Conservation (phyloP, 1,140 invertebrate species). For the Pseudoatta argentina region DNA sequence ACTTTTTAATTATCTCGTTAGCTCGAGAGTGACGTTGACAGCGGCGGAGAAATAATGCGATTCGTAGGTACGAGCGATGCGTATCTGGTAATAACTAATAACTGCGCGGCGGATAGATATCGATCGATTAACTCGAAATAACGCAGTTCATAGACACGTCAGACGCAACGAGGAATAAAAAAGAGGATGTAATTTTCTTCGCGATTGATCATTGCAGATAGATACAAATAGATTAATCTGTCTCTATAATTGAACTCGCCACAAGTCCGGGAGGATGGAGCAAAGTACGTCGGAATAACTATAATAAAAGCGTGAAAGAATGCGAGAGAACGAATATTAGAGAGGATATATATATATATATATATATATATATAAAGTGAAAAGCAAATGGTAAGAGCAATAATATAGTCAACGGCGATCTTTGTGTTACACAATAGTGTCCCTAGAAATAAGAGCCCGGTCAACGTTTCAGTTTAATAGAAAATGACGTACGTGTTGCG, state of each 20-base stretch:
- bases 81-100: conserved; percentile 22
- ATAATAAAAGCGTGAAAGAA: not conserved
- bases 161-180: not conserved
- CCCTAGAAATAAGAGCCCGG: no score
- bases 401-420: not conserved
- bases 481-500: no score
- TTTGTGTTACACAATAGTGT: not conserved
- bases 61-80: conserved; percentile 27
- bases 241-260: conserved; percentile 4
- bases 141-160: conserved; percentile 7
- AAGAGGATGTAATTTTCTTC: not conserved
- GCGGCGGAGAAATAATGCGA: conserved; percentile 48
- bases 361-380: not conserved
- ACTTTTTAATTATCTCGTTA: conserved; percentile 60
- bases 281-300: conserved; percentile 2
- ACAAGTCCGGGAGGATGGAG: not conserved
- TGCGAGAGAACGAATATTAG: not conserved
- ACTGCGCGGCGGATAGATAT: conserved; percentile 21
- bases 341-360: not conserved
- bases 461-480: no score
- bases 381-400: not conserved
- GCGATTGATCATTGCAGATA: conserved; percentile 12
- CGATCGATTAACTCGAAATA: conserved; percentile 48
- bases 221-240: conserved; percentile 35
- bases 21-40: conserved; percentile 47